Percentiles rank a stretch among this genome's conserved stretches.
Conservation (phyloP, 2,888 invertebrate species). For the Rhingia campestris region DNA sequence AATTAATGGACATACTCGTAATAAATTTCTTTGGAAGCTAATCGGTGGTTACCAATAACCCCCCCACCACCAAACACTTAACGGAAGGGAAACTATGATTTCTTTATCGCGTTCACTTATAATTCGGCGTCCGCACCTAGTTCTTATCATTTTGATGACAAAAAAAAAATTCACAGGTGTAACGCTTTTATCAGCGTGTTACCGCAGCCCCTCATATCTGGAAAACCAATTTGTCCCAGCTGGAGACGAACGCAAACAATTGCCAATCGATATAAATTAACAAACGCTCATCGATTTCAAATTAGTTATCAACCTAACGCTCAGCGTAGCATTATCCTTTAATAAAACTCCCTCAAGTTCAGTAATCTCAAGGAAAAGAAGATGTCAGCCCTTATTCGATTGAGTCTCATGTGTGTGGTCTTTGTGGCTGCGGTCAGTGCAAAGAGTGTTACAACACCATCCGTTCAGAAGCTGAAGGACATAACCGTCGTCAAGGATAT, state of each 20-base stretch:
- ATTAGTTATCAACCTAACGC: conserved; percentile 48
- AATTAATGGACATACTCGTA: conserved; percentile 22
- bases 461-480: conserved; percentile 58
- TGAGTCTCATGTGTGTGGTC: conserved; percentile 38
- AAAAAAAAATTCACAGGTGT: conserved; percentile 46
- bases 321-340: not conserved
- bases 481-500: conserved; percentile 78
- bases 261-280: conserved; percentile 59
- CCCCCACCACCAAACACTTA: not conserved
- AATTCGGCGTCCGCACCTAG: not conserved
- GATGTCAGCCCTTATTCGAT: conserved; percentile 35
- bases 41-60: conserved; percentile 10
- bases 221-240: conserved; percentile 54
- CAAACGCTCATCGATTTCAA: conserved; percentile 13
- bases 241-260: conserved; percentile 35
- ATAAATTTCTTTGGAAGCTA: conserved; percentile 39
- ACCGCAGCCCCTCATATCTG: conserved; percentile 34
- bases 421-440: conserved; percentile 41
- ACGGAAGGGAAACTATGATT: not conserved
- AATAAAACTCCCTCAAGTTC: not conserved
- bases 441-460: conserved; percentile 22
- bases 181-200: conserved; percentile 54
- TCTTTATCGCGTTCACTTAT: conserved; percentile 27
- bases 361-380: conserved; percentile 15
- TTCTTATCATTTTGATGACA: conserved; percentile 34